Base-by-base conservation (phyloP, 2,888 invertebrate species). In the Acleris holmiana region DNA sequence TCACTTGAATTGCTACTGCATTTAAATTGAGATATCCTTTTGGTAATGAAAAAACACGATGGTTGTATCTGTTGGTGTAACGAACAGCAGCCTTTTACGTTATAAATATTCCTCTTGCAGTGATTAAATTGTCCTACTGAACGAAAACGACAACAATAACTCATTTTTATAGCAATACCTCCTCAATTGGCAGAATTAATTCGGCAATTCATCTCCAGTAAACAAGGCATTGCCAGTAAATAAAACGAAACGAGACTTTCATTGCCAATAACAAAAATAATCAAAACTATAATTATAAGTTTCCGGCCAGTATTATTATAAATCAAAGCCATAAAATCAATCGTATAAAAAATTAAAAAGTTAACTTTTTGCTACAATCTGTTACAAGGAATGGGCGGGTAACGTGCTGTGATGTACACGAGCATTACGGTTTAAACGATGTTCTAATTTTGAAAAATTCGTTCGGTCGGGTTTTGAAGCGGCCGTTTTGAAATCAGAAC, bases 301-400 rank as follows among this genome's bases (percentile, higher is more conserved):
- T 69, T 72, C 73, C 72, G 71, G 69, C 76, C 74, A 53, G 55
- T 49, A 55, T 60, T 60, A 55, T 55, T 54, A 65, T 65, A 65
- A 65, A 65, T 65, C 65, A 60, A 60, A 65, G 65, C 55, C 65
- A 29, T 55, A 23, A 23, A 55, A 55, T 19, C 55, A 63, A 47
- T 60, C 65, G 60, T 60, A 65, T 65, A 50, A 65, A 65, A 35
- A 54, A 65, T 65, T 65, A 55, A 65, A 65, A 65, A 65, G 67
- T 69, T 66, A 62, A 67, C 61, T 72, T 76, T 75, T 72, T 68
- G 67, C 67, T 61, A 64, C 70, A 62, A 64, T 54, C 61, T 61
- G 71, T 68, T 72, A 79, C 77, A 79, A 75, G 77, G 71, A 78
- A 75, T 69, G 73, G 75, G 74, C 73, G 75, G 69, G 67, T 49